Percentiles rank a stretch among this genome's conserved stretches.
phyloP scores from a whole-genome alignment of 1,140 invertebrate species.

The Dreissena rostriformis region DNA sequence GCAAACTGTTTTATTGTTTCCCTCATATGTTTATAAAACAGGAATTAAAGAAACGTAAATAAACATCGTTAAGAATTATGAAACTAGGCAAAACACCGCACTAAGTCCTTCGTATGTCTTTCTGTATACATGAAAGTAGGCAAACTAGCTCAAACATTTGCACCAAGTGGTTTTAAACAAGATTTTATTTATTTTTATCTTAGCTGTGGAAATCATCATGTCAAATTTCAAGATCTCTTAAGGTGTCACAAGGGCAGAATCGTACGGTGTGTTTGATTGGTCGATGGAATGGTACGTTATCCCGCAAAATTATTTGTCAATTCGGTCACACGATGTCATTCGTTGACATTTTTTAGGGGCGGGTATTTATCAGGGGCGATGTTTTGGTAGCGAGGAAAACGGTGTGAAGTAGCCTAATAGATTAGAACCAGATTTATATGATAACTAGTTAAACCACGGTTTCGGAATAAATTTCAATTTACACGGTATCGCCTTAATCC shows the following conservation, averaged over 20 bases:
- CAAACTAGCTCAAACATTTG: slow-evolving; percentile 55
- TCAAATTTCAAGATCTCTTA: slow-evolving; percentile 49
- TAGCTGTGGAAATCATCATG: slow-evolving; percentile 16
- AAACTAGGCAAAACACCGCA: slow-evolving; percentile 37
- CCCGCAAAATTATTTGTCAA: slow-evolving; percentile 35
- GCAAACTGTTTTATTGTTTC: slow-evolving; percentile 54
- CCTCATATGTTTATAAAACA: slow-evolving; percentile 49
- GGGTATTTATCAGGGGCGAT: slow-evolving; percentile 43
- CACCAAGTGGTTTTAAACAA: slow-evolving; percentile 53
- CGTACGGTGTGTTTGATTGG: slow-evolving; percentile 26
- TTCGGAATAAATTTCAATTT: slow-evolving; percentile 47
- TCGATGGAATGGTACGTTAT: slow-evolving; percentile 13
- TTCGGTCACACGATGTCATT: slow-evolving; percentile 20
- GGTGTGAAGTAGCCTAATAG: slow-evolving; percentile 17
- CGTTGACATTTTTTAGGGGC: slow-evolving; percentile 19
- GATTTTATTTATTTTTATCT: slow-evolving; percentile 47
- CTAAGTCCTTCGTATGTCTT: slow-evolving; percentile 33
- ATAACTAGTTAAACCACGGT: slow-evolving; percentile 38
- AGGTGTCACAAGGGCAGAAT: slow-evolving; percentile 46
- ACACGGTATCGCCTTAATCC: slow-evolving; percentile 38
- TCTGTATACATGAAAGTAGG: slow-evolving; percentile 36
- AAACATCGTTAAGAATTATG: slow-evolving; percentile 54
- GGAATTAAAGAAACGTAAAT: slow-evolving; percentile 40
- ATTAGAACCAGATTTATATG: slow-evolving; percentile 28
- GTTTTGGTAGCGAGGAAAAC: slow-evolving; percentile 32